These are phyloP conservation scores for Amazona guildingii DNA, from an alignment of 2,113 vertebrate species.

Conservation along the genomic window DNA sequence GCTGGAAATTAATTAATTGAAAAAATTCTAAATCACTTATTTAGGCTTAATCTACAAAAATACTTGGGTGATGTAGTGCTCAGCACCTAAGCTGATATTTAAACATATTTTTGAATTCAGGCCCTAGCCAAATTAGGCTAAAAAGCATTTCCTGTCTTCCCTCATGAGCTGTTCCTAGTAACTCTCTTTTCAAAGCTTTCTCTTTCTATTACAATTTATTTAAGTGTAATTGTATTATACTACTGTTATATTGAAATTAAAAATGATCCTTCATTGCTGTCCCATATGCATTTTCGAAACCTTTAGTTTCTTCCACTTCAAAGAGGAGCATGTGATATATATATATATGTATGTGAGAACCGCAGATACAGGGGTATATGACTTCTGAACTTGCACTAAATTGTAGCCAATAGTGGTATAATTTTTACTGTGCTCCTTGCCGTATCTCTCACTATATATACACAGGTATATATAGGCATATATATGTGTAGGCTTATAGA, in stretches of 20 bases:
- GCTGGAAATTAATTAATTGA: constrained; percentile 18
- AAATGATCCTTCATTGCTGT: not conserved
- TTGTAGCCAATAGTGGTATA: not conserved
- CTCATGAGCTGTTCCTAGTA: not conserved
- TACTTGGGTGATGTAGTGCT: not conserved
- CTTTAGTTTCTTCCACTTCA: not conserved
- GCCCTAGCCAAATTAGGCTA: not conserved
- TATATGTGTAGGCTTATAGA: not conserved
- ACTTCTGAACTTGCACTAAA: not conserved
- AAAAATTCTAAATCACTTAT: not conserved
- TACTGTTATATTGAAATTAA: not conserved
- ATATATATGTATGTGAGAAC: not conserved
- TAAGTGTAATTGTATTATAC: not conserved
- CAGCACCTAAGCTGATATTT: not conserved
- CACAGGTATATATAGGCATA: not conserved
- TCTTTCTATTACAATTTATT: not conserved
- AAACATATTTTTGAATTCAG: not conserved
- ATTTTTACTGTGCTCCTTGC: not conserved
- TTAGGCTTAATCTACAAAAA: not conserved
- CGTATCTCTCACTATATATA: not conserved
- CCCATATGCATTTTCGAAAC: not conserved
- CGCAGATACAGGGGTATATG: not conserved
- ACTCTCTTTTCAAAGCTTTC: not conserved
- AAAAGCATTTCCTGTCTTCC: not conserved
- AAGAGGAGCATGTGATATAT: not conserved